phyloP scores from a whole-genome alignment of 2,113 vertebrate genomes.

The Larimichthys crocea region DNA sequence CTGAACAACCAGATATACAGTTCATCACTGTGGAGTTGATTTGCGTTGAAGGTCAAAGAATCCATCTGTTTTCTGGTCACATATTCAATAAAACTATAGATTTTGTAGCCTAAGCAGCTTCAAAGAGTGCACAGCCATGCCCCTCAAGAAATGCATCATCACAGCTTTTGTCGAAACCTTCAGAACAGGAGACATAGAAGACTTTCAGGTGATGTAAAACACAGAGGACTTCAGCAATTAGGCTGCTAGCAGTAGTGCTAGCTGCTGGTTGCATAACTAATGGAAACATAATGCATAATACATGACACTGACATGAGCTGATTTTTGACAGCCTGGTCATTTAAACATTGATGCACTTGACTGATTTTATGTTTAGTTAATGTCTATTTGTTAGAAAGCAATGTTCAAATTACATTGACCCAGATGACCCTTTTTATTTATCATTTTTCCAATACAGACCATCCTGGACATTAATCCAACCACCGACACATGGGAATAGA shows the following conservation, averaged over 20 bases:
- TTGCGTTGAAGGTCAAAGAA: constrained; percentile 73
- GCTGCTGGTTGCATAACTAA: constrained; percentile 4
- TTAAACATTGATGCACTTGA: constrained; percentile 23
- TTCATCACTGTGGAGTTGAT: constrained; percentile 55
- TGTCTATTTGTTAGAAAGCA: constrained; percentile 37
- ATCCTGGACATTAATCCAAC: constrained; percentile 15
- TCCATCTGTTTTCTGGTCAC: constrained; percentile 76
- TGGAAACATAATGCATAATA: not conserved
- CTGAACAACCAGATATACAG: constrained; percentile 36
- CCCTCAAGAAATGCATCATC: constrained; percentile 67
- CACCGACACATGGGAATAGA: constrained; percentile 21
- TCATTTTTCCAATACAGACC: constrained; percentile 17
- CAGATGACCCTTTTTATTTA: constrained; percentile 35
- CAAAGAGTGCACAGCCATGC: constrained; percentile 34
- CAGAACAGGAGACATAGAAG: constrained; percentile 15
- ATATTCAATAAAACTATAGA: constrained; percentile 67
- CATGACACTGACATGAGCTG: not conserved
- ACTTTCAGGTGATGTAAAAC: constrained; percentile 43
- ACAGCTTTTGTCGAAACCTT: constrained; percentile 38
- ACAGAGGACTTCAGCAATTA: not conserved
- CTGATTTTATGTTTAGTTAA: constrained; percentile 44
- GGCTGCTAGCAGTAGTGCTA: not conserved
- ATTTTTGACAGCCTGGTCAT: constrained; percentile 15
- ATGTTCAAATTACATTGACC: constrained; percentile 31
- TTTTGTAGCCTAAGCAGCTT: constrained; percentile 65